Evolutionary conservation across 2,113 vertebrate genomes (phyloP).

Genomic region (Cyprinodon tularosa): DNA sequence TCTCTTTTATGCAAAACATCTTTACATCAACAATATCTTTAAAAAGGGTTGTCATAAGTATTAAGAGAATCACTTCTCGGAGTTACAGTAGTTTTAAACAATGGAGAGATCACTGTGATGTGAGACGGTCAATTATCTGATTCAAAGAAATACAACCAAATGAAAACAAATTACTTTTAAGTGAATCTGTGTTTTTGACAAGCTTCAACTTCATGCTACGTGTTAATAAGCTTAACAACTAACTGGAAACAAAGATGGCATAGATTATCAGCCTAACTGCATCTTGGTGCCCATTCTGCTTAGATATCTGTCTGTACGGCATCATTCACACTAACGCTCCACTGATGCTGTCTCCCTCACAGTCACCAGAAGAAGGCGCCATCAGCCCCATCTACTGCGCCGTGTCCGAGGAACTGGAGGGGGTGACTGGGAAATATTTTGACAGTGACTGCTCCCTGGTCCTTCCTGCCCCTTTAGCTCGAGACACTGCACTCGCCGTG

Average conservation of each 20-base stretch:
- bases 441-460: constrained; percentile 80
- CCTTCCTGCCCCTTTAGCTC: constrained; percentile 73
- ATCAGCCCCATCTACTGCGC: constrained; percentile 85
- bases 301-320: background rate
- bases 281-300: background rate
- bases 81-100: background rate
- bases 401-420: constrained; percentile 81
- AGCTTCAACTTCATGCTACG: background rate
- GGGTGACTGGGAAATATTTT: constrained; percentile 87
- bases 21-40: background rate
- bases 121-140: background rate
- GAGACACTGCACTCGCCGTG: constrained; percentile 71
- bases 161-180: background rate
- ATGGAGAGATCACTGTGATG: background rate
- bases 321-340: background rate
- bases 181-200: background rate
- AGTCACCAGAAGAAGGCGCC: constrained; percentile 83
- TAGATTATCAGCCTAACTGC: background rate
- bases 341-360: constrained; percentile 19
- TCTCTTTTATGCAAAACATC: background rate
- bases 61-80: background rate
- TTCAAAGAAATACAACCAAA: background rate
- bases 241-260: no score
- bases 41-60: background rate
- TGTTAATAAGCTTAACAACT: background rate